Percentiles rank a stretch among this genome's conserved stretches.
Conservation (phyloP, 2,888 invertebrate species). For the Anoplius nigerrimus region DNA sequence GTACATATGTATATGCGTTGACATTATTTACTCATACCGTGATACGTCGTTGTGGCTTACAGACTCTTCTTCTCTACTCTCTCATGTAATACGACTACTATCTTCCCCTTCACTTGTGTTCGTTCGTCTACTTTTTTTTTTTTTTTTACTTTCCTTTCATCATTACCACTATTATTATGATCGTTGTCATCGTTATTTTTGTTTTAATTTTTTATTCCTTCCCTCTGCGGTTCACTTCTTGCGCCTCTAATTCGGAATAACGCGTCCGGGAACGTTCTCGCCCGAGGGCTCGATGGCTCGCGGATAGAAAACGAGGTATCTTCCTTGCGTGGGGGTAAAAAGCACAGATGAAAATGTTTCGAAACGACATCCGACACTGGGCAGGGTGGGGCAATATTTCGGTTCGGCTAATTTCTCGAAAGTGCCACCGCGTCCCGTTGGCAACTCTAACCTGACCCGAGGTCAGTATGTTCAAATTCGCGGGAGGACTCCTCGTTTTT, state of each 20-base stretch:
- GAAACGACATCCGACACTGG: background rate
- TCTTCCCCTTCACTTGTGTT: slow-evolving; percentile 9
- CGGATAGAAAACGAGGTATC: slow-evolving; percentile 28
- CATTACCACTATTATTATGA: background rate
- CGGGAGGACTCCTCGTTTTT: too few species aligned
- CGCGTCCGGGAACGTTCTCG: slow-evolving; percentile 30
- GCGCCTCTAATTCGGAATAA: slow-evolving; percentile 27
- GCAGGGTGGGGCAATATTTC: too few species aligned
- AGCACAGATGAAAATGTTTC: background rate
- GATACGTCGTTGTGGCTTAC: slow-evolving; percentile 62
- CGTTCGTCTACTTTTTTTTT: slow-evolving; percentile 30
- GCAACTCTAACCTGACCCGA: too few species aligned
- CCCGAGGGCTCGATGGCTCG: slow-evolving; percentile 54
- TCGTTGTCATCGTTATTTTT: slow-evolving; percentile 19
- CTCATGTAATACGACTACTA: background rate
- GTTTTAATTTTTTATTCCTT: slow-evolving; percentile 7
- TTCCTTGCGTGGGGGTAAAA: slow-evolving; percentile 11
- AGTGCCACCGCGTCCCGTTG: too few species aligned
- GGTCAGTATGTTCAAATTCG: too few species aligned
- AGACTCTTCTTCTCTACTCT: slow-evolving; percentile 15
- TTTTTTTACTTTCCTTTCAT: slow-evolving; percentile 44
- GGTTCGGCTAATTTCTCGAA: too few species aligned
- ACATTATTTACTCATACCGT: slow-evolving; percentile 34
- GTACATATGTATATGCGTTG: slow-evolving; percentile 22
- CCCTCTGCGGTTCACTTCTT: slow-evolving; percentile 30